Conservation (phyloP, 2,113 vertebrate genomes). For the Bombycilla garrulus region DNA sequence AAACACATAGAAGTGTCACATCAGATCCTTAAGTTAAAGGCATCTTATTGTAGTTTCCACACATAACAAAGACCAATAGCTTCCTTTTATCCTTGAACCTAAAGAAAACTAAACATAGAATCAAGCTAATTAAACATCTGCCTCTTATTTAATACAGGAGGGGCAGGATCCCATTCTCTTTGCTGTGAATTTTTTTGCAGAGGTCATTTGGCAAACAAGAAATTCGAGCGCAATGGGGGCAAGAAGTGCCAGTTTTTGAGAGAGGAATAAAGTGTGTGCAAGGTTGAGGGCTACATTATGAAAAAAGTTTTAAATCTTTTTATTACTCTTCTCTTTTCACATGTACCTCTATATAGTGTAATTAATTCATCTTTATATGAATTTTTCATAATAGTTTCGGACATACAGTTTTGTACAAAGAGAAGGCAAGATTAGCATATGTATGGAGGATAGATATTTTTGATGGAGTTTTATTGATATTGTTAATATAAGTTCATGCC, state of each 20-base stretch:
- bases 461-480: background rate
- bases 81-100: background rate
- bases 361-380: background rate
- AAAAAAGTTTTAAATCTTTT: background rate
- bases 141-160: background rate
- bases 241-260: background rate
- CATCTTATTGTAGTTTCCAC: background rate
- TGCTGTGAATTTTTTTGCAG: background rate
- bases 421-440: background rate
- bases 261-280: background rate
- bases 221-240: background rate
- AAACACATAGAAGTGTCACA: background rate
- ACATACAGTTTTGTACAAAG: background rate
- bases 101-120: background rate
- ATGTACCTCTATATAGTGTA: background rate
- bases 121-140: background rate
- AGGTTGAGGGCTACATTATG: background rate
- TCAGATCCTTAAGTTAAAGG: background rate
- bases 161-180: background rate
- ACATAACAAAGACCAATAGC: background rate
- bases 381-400: background rate
- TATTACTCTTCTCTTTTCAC: background rate
- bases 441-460: background rate
- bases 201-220: background rate
- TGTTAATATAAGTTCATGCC: background rate